Evolutionary conservation across 2,888 invertebrate species (phyloP), one percentile per base, ranked within the genome.

Genomic region (Quadroppia sp.): DNA sequence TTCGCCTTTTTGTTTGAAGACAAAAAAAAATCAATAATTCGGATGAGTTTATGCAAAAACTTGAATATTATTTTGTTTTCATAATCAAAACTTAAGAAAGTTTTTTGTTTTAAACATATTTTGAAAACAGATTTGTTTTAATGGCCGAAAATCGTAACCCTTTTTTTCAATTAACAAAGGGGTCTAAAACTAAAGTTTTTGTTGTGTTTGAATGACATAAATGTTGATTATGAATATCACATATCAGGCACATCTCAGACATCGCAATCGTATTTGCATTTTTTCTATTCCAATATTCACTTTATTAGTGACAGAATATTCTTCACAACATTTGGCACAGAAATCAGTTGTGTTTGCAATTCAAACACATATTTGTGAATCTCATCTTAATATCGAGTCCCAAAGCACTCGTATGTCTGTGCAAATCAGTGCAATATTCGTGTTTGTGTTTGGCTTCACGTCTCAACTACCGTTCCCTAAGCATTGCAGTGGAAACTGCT

Each of bases 281-380:
- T 20, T 20, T 50, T 17, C 50, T 20, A 50, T n/a, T 23, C 50
- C n/a, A n/a, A n/a, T 50, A n/a, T 50, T 23, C 20, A n/a, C 50
- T n/a, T n/a, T 50, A n/a, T 50, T 3, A 20, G 50, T 7, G n/a
- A 50, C 50, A 50, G n/a, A 53, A 53, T 53, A 53, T 25, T 53
- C 25, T 53, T 25, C 4, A 53, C 23, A 53, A 25, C 17, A 11
- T 25, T 25, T 25, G 25, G 25, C 53, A 53, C 2, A 25, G 25
- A 53, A 53, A 23, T 53, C 2, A 23, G 25, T 53, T 53, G 23
- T 25, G 61, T 36, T 61, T 13, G 32, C n/a, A 9, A 61, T 61
- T 61, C 61, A 61, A 28, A 61, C 32, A 32, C 61, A 61, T 61
- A 61, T 61, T 61, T 61, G 32, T 61, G 61, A 61, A 36, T 61